phyloP scores from a whole-genome alignment of 2,113 vertebrate species.

The Cnemophilus loriae region DNA sequence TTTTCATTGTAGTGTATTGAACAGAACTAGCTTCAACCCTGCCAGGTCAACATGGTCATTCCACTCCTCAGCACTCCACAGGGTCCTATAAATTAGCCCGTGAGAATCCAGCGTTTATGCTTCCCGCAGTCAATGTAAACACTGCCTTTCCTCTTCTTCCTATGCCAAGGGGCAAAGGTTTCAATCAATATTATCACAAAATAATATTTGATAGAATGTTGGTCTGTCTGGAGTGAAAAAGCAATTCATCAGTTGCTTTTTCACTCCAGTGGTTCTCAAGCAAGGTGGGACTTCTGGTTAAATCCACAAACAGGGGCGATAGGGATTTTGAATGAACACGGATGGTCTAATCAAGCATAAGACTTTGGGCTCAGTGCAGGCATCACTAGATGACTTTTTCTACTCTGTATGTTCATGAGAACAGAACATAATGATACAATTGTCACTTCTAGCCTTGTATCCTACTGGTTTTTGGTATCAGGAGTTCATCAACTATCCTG shows the following conservation, averaged over 20 bases:
- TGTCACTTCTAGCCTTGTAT: background rate
- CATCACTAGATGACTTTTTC: background rate
- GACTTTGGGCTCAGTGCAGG: background rate
- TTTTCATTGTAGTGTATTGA: background rate
- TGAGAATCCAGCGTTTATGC: slow-evolving; percentile 2
- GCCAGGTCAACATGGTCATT: background rate
- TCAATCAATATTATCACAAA: background rate
- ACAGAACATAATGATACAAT: background rate
- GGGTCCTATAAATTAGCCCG: background rate
- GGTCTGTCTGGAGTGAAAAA: background rate
- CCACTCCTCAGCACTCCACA: background rate
- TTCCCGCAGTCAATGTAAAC: background rate
- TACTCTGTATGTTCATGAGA: background rate
- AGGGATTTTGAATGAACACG: background rate
- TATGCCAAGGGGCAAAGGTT: background rate
- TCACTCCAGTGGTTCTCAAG: background rate
- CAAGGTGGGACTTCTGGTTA: background rate
- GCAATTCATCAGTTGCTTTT: background rate
- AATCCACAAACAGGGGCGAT: background rate
- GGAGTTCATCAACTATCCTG: background rate
- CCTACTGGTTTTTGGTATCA: background rate
- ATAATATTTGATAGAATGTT: background rate
- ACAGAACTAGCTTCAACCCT: background rate
- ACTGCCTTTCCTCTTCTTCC: background rate
- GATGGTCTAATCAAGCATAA: background rate